These are phyloP conservation scores for Ctena decussata DNA, from an alignment of 2,888 invertebrate species.

Conservation along the genomic window DNA sequence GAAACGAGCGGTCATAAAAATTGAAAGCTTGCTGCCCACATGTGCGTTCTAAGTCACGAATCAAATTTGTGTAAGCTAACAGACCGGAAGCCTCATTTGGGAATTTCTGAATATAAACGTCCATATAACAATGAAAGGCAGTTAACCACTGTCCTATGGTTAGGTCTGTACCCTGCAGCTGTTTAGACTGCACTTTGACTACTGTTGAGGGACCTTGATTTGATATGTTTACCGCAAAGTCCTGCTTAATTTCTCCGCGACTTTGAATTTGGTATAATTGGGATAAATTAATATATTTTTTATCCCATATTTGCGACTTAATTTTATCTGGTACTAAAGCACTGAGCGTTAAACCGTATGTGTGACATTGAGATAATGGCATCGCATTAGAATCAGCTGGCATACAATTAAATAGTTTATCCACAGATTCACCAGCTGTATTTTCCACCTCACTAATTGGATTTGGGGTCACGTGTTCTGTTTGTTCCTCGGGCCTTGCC, in stretches of 20 bases:
- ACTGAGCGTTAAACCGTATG: not conserved
- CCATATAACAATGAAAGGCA: conserved; percentile 13
- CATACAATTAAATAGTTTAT: not conserved
- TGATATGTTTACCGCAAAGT: not conserved
- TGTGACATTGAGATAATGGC: not conserved
- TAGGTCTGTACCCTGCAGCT: not conserved
- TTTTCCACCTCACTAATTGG: too few relatives aligned
- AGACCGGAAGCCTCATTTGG: not conserved
- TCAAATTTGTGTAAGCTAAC: not conserved
- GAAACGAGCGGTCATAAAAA: not conserved
- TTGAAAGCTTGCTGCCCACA: not conserved
- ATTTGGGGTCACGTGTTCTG: too few relatives aligned
- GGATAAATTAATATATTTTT: not conserved
- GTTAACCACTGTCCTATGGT: not conserved
- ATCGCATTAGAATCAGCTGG: not conserved
- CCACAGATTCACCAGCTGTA: not conserved
- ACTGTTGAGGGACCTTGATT: not conserved
- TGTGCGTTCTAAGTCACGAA: not conserved
- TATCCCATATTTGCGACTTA: not conserved
- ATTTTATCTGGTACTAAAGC: not conserved
- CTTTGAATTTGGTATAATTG: not conserved
- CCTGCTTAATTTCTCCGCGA: not conserved
- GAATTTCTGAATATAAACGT: not conserved
- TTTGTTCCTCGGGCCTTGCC: too few relatives aligned
- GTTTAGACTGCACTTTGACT: not conserved